Conservation (phyloP, 2,888 invertebrate species). For the Tipula unca region DNA sequence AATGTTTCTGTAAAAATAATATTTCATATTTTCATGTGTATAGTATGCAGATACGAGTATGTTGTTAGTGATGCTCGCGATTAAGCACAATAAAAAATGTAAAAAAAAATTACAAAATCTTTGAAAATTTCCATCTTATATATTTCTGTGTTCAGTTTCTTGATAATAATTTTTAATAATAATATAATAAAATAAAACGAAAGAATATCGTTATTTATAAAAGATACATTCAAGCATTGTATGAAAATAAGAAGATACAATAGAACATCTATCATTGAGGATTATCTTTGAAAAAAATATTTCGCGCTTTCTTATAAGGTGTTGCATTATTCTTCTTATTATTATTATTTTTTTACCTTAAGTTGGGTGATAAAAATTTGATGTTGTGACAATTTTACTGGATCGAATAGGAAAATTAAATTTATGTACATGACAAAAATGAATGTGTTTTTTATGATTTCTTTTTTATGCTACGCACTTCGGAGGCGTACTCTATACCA, state of each 20-base stretch:
- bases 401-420: not conserved
- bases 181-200: not conserved
- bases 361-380: constrained; percentile 14
- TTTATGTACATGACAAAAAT: not conserved
- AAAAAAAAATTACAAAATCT: not conserved
- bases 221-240: not conserved
- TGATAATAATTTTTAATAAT: not conserved
- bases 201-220: not conserved
- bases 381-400: not conserved
- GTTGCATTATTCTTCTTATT: not conserved
- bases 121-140: not conserved
- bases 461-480: not conserved
- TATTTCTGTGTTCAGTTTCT: not conserved
- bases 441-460: not conserved
- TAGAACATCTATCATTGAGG: constrained; percentile 14
- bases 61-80: not conserved
- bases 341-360: not conserved
- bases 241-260: not conserved
- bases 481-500: not conserved
- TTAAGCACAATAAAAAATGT: not conserved
- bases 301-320: not conserved
- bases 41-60: not conserved
- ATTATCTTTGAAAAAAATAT: not conserved
- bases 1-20: not conserved
- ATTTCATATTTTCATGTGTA: not conserved